Base-by-base conservation (phyloP, 2,888 invertebrate genomes). In the Oscheius onirici region DNA sequence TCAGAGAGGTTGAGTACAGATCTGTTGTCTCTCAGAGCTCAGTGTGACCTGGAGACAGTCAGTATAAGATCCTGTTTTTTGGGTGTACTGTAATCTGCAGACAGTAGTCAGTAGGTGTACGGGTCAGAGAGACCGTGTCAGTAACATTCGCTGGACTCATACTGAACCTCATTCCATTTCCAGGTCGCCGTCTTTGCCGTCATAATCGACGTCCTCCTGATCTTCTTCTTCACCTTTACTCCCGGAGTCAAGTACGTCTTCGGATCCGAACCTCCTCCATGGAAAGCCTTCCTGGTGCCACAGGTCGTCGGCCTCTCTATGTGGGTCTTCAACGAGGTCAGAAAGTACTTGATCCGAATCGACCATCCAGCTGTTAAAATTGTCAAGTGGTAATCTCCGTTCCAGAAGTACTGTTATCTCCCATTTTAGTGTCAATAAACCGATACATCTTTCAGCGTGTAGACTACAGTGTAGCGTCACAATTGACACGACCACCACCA, bases 201-300 rank as follows among this genome's bases (percentile, higher is more conserved):
- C 0, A 71, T 80, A 51, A 79, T 84, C 69, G 82, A 82, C 49
- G 60, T 84, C 13, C 69, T 73, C 2, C 66, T 80, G n/a, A 76
- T 83, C 41, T 71, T 77, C 49, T 60, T 82, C 34, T 76, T 82
- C 69, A 75, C 81, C n/a, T 82, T 76, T 68, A 76, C 79, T 1
- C 83, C 83, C 41, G 79, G 79, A 46, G 70, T 83, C 11, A 74
- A 81, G 34, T 72, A 71, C 52, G 67, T 83, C 49, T 72, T 83
- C 71, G 82, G 78, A 43, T 73, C 79, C 6, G 58, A 69, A 5
- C 82, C 83, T 10, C 84, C 83, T 41, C 81, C 82, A 71, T 75
- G 74, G 58, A 69, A 76, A 63, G 72, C 67, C 55, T 83, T 83
- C 81, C 52, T 80, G 13, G 77, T 80, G 51, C 79, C 81, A n/a